phyloP scores from a whole-genome alignment of 2,888 invertebrate genomes.

The Dryobotodes eremita region DNA sequence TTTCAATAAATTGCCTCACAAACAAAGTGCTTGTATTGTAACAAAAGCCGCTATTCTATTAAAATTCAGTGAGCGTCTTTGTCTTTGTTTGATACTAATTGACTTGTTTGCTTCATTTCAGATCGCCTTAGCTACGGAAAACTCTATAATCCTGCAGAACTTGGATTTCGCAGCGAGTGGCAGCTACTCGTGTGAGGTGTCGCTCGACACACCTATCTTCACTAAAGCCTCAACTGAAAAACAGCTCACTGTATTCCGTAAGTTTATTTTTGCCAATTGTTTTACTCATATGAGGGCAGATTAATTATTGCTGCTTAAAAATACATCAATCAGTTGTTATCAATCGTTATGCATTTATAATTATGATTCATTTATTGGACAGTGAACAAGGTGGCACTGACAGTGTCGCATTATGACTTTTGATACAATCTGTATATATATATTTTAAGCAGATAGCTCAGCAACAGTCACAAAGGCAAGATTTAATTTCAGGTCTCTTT shows the following conservation, averaged over 20 bases:
- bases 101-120: slow-evolving; percentile 81
- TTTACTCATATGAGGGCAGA: not conserved
- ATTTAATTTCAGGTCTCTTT: not conserved
- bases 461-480: too few species aligned
- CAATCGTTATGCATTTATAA: not conserved
- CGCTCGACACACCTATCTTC: slow-evolving; percentile 94
- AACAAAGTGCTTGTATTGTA: slow-evolving; percentile 13
- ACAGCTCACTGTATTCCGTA: slow-evolving; percentile 94
- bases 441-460: not conserved
- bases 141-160: slow-evolving; percentile 93
- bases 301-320: slow-evolving; percentile 9
- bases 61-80: slow-evolving; percentile 36
- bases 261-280: slow-evolving; percentile 76
- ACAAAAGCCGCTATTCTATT: slow-evolving; percentile 33
- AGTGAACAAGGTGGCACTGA: slow-evolving; percentile 6
- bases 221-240: slow-evolving; percentile 93
- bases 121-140: slow-evolving; percentile 92
- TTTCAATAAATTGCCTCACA: slow-evolving; percentile 13
- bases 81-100: slow-evolving; percentile 46
- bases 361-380: slow-evolving; percentile 17
- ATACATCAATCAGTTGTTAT: slow-evolving; percentile 29
- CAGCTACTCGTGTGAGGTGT: slow-evolving; percentile 94
- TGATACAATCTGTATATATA: not conserved
- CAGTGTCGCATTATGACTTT: not conserved
- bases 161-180: slow-evolving; percentile 94